Evolutionary conservation across 23 tunicate genomes (phyloP).

Genomic region (Phallusia fumigata): DNA sequence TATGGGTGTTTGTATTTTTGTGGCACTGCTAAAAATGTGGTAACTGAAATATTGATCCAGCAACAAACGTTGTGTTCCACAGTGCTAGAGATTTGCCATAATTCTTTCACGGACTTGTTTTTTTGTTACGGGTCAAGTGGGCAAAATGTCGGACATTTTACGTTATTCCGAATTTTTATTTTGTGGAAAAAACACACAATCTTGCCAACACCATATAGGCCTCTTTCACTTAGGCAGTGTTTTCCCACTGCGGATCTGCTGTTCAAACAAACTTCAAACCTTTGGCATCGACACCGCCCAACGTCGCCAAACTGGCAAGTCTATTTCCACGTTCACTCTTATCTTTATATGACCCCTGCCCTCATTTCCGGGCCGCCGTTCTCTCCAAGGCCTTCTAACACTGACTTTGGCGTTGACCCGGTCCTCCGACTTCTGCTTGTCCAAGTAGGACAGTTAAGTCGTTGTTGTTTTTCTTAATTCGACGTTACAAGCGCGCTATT

Average conservation of each 20-base stretch:
- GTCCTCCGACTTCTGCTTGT: not conserved
- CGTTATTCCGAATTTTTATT: too few species aligned
- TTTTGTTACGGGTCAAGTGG: too few species aligned
- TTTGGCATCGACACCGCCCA: not conserved
- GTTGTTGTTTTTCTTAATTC: conserved; percentile 3
- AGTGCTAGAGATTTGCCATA: too few species aligned
- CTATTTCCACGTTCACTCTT: not conserved
- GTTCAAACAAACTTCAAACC: not conserved
- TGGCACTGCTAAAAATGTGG: not conserved
- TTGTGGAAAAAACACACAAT: too few species aligned
- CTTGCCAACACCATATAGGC: not conserved
- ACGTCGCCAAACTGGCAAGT: not conserved
- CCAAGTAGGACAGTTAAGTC: not conserved
- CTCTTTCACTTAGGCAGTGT: not conserved
- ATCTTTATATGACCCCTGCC: not conserved
- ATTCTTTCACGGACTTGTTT: too few species aligned
- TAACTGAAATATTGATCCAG: not conserved
- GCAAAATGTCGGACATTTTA: too few species aligned
- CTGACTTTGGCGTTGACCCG: conserved; percentile 5
- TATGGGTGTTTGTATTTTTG: not conserved
- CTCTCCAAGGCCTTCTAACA: not conserved
- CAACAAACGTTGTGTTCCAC: too few species aligned
- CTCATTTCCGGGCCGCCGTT: not conserved
- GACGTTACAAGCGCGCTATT: not conserved
- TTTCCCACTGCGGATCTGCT: not conserved